These are phyloP conservation scores for Cotesia chilonis DNA, from an alignment of 1,140 invertebrate species.

Conservation along the genomic window DNA sequence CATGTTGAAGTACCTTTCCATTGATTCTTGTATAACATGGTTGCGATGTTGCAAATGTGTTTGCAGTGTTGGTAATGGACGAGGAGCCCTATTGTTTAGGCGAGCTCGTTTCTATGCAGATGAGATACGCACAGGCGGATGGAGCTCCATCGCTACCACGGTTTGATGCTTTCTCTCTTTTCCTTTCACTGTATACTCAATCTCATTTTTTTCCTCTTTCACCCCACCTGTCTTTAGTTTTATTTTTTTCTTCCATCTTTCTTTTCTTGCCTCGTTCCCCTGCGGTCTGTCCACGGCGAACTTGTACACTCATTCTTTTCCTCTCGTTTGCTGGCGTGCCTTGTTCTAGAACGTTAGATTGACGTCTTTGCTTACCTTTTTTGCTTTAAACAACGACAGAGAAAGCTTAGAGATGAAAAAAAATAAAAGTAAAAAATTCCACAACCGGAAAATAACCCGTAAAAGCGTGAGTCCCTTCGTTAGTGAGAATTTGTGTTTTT, in stretches of 20 bases:
- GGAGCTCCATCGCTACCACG: conserved; percentile 24
- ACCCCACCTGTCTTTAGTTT: no score
- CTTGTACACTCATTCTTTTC: conserved; percentile 28
- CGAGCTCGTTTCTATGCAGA: conserved; percentile 64
- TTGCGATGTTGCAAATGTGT: conserved; percentile 59
- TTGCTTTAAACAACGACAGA: neutral
- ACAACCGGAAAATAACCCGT: conserved; percentile 30
- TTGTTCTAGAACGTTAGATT: neutral
- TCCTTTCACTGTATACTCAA: no score
- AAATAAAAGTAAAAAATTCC: conserved; percentile 16
- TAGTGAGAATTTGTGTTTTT: conserved; percentile 28
- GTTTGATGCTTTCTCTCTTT: neutral
- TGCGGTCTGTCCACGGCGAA: conserved; percentile 35
- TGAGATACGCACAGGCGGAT: conserved; percentile 52
- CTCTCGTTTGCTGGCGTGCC: conserved; percentile 26
- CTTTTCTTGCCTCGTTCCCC: conserved; percentile 18
- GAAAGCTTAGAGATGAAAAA: neutral
- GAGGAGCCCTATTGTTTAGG: conserved; percentile 59
- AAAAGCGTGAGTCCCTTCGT: conserved; percentile 34
- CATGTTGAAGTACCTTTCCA: conserved; percentile 52
- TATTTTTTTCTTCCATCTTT: conserved; percentile 1
- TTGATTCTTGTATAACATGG: conserved; percentile 52
- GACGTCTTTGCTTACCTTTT: conserved; percentile 15
- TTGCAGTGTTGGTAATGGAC: conserved; percentile 61
- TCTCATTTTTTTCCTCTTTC: no score